Evolutionary conservation across 30 jellyfish, hydroid and myxozoan genomes (phyloP).

Genomic region (Turritopsis rubra): DNA sequence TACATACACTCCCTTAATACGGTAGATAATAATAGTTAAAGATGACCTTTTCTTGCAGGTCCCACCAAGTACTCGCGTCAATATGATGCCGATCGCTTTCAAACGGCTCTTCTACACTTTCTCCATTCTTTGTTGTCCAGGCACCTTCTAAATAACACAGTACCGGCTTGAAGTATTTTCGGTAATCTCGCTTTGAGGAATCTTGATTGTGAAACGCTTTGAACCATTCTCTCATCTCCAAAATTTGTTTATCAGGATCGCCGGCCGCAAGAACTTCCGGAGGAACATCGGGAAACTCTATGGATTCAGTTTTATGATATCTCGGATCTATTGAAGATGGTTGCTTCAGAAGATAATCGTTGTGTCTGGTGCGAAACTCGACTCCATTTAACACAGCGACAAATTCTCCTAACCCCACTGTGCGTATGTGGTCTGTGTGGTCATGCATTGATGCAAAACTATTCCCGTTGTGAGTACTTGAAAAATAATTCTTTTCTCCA

Average conservation of each 20-base stretch:
- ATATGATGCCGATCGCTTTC: constrained; percentile 65
- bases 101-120: constrained; percentile 60
- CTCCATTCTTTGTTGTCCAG: constrained; percentile 57
- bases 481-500: constrained; percentile 17
- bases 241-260: constrained; percentile 36
- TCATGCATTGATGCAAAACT: constrained; percentile 22
- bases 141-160: constrained; percentile 91
- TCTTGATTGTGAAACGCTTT: constrained; percentile 81
- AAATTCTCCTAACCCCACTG: constrained; percentile 41
- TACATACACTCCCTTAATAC: too few relatives aligned
- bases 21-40: too few relatives aligned
- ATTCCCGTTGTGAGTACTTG: constrained; percentile 23
- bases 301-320: constrained; percentile 14
- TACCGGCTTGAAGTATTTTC: constrained; percentile 62
- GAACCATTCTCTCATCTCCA: constrained; percentile 87
- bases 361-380: constrained; percentile 38
- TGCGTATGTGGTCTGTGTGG: constrained; percentile 27
- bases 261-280: constrained; percentile 27
- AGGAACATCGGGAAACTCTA: constrained; percentile 35
- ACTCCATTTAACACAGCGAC: constrained; percentile 31
- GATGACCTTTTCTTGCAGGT: constrained; percentile 34
- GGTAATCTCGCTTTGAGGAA: constrained; percentile 53
- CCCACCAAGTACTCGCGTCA: constrained; percentile 62
- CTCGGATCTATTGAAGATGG: neutral
- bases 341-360: constrained; percentile 24